Evolutionary conservation across 2,113 vertebrate species (phyloP).

Genomic region (Halcyon malimbica): DNA sequence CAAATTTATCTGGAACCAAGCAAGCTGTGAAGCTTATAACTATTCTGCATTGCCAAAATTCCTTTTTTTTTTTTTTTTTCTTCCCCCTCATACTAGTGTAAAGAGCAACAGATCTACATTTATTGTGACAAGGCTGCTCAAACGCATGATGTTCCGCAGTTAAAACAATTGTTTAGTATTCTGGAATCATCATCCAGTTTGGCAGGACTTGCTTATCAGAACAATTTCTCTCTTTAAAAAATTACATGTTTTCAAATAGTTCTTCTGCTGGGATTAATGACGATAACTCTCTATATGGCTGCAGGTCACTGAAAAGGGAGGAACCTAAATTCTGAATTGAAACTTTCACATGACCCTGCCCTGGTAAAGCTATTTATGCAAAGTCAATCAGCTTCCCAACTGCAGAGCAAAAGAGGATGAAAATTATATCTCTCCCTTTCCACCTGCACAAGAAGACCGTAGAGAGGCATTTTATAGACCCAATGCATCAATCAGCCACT

Average conservation of each 20-base stretch:
- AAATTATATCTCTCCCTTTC: background rate
- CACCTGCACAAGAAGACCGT: background rate
- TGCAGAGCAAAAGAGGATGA: background rate
- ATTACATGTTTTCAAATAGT: background rate
- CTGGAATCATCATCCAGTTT: constrained; percentile 18
- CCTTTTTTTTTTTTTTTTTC: background rate
- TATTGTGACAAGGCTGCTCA: constrained; percentile 41
- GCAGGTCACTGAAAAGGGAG: background rate
- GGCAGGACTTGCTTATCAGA: background rate
- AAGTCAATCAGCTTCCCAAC: background rate
- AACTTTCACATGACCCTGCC: background rate
- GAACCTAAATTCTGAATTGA: background rate
- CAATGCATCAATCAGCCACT: background rate
- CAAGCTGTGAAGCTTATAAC: constrained; percentile 33
- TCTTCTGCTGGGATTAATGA: background rate
- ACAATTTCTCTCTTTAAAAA: background rate
- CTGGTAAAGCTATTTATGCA: background rate
- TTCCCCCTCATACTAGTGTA: background rate
- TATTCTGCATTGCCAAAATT: constrained; percentile 35
- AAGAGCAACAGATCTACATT: constrained; percentile 45
- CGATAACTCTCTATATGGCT: background rate
- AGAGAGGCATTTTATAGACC: background rate
- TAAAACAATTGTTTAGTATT: constrained; percentile 47
- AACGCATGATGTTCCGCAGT: constrained; percentile 16
- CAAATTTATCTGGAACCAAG: constrained; percentile 43